Base-by-base conservation (phyloP, 1,140 invertebrate genomes). In the Leptinotarsa undecemlineata region DNA sequence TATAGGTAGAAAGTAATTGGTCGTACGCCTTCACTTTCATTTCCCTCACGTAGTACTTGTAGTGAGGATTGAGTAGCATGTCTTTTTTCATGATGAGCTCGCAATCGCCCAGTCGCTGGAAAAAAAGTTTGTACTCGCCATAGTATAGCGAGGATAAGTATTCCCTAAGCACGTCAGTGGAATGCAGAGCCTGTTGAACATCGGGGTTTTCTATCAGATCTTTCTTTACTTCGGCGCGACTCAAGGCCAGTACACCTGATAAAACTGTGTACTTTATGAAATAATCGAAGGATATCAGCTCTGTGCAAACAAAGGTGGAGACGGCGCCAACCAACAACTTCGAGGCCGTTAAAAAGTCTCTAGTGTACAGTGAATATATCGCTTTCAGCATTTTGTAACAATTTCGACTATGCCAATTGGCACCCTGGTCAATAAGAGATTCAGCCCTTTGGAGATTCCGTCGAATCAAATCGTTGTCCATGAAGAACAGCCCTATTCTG, bases 231-330 rank as follows among this genome's bases (percentile, higher is more conserved):
- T 94, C 90, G 77, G 93, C 92, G 62, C 95, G 85, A 3, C 93
- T 91, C 72, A 96, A 85, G 74, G 93, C 90, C 79, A 96, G 92
- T 89, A 97, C 93, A 74, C 92, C 88, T 64, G 93, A 89, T 73
- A 96, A 90, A 1, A 97, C 94, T 3, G 95, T 95, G 83, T 96
- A 97, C 23, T 92, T 91, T 15, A 97, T 93, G 85, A 97, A 95
- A 1, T 90, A 90, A 78, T 92, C 91, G 80, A 96, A 99, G 83
- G 98, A 95, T 91, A 98, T 98, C 33, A 99, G 87, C 86, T 99
- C 98, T 83, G 98, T 98, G n/a, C 96, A 98, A 17, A 97, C 98
- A 85, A 99, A 99, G 17, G 98, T 99, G 68, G 97, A 98, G 17
- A 99, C 96, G 60, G 97, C 97, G 82, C 98, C 97, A 74, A 99